These are phyloP conservation scores for Priocnemis perturbator DNA, from an alignment of 2,888 invertebrate species.

Conservation along the genomic window DNA sequence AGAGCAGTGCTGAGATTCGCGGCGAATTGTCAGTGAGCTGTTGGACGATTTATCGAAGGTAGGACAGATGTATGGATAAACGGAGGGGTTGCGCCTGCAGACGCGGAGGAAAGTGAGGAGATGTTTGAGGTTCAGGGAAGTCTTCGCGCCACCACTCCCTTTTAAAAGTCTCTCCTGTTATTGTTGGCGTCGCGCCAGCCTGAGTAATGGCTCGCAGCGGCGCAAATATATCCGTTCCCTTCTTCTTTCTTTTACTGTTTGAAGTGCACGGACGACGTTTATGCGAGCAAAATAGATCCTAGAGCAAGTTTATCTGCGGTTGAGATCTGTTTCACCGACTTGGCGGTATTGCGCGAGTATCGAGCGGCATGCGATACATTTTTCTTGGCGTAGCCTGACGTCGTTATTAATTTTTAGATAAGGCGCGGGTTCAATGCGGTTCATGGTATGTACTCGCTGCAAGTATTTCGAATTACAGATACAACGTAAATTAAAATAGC, in stretches of 20 bases:
- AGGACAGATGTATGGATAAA: conserved; percentile 42
- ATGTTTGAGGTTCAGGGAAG: conserved; percentile 45
- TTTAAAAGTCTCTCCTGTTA: conserved; percentile 61
- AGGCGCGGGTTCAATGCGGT: no score
- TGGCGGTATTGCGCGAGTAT: no score
- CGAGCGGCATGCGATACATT: no score
- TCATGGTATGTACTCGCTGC: no score
- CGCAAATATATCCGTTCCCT: conserved; percentile 55
- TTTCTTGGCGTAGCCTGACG: no score
- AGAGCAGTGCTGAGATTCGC: not conserved
- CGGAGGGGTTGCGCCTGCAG: conserved; percentile 19
- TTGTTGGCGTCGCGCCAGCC: conserved; percentile 60
- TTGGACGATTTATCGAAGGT: conserved; percentile 42
- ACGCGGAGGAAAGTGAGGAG: conserved; percentile 28
- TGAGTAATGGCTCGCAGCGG: conserved; percentile 48
- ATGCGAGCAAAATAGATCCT: conserved; percentile 1
- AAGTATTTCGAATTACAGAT: no score
- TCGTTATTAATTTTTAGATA: no score
- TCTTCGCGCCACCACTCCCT: conserved; percentile 26
- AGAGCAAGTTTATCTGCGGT: not conserved
- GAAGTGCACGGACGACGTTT: conserved; percentile 7
- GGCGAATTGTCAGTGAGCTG: conserved; percentile 10
- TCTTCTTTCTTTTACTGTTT: conserved; percentile 8
- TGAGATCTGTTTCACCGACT: no score
- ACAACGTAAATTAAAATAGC: no score